Evolutionary conservation across 1,140 invertebrate genomes (phyloP).

Genomic region (Acarapis woodi): DNA sequence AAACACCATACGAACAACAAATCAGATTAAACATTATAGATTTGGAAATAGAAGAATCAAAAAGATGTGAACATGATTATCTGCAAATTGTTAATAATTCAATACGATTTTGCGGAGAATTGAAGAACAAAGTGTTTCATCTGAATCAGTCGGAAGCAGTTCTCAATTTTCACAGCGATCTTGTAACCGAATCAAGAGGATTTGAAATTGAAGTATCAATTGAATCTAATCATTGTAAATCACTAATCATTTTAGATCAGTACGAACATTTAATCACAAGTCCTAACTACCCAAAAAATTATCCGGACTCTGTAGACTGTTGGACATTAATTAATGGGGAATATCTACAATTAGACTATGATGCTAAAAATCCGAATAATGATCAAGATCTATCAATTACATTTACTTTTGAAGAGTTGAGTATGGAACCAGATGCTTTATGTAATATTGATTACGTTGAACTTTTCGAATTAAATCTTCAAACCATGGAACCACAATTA

Average conservation of each 20-base stretch:
- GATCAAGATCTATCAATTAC: conserved; percentile 24
- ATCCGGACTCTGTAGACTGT: conserved; percentile 36
- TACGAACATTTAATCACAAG: conserved; percentile 22
- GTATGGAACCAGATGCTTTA: conserved; percentile 22
- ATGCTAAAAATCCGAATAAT: not conserved
- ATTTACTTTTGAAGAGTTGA: conserved; percentile 33
- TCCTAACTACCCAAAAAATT: conserved; percentile 33
- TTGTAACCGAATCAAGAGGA: conserved; percentile 9
- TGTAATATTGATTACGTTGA: conserved; percentile 12
- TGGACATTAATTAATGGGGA: conserved; percentile 24
- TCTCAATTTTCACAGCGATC: conserved; percentile 11
- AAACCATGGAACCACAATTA: conserved; percentile 1
- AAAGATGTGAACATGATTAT: conserved; percentile 11
- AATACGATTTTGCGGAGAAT: conserved; percentile 9
- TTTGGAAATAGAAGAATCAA: conserved; percentile 10
- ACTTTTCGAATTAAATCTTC: conserved; percentile 9
- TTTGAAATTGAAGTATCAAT: conserved; percentile 11
- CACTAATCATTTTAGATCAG: conserved; percentile 4
- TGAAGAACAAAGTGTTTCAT: conserved; percentile 7
- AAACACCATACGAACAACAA: not conserved
- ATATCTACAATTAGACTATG: not conserved
- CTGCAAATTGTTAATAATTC: conserved; percentile 6
- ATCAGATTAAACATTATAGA: conserved; percentile 9
- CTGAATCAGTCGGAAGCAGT: conserved; percentile 9
- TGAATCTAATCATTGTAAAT: conserved; percentile 8